These are phyloP conservation scores for Bibio marci DNA, from an alignment of 2,888 invertebrate species.

Conservation along the genomic window DNA sequence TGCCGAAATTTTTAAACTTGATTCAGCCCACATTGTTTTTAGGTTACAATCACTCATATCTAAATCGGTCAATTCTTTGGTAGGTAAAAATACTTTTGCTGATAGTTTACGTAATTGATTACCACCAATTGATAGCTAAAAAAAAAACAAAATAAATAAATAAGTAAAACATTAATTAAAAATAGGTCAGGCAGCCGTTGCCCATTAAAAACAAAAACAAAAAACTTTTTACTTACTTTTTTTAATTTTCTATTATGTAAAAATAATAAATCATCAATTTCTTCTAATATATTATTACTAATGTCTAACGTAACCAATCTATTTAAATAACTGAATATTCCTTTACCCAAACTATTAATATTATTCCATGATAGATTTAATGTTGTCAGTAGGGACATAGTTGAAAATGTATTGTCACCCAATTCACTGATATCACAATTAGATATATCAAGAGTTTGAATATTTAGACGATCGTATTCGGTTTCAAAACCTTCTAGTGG, in stretches of 20 bases:
- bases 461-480: slow-evolving; percentile 39
- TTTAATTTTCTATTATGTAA: slow-evolving; percentile 45
- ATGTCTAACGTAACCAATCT: slow-evolving; percentile 53
- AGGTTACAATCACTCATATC: slow-evolving; percentile 55
- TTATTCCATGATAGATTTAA: slow-evolving; percentile 51
- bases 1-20: slow-evolving; percentile 26
- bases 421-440: slow-evolving; percentile 50
- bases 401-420: slow-evolving; percentile 44
- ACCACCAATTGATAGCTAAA: slow-evolving; percentile 45
- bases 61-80: slow-evolving; percentile 42
- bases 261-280: slow-evolving; percentile 44
- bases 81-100: slow-evolving; percentile 44
- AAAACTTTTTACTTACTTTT: slow-evolving; percentile 18
- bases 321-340: slow-evolving; percentile 36
- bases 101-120: slow-evolving; percentile 52
- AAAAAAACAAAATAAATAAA: background rate
- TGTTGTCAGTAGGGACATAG: slow-evolving; percentile 50
- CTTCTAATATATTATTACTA: slow-evolving; percentile 47
- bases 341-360: slow-evolving; percentile 35
- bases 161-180: no score
- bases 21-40: slow-evolving; percentile 45
- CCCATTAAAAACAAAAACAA: no score
- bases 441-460: slow-evolving; percentile 54
- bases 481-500: slow-evolving; percentile 49
- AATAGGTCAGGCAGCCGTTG: no score